Evolutionary conservation across 2,797 vertebrate genomes (phyloP).

Genomic region (Lateolabrax maculatus): DNA sequence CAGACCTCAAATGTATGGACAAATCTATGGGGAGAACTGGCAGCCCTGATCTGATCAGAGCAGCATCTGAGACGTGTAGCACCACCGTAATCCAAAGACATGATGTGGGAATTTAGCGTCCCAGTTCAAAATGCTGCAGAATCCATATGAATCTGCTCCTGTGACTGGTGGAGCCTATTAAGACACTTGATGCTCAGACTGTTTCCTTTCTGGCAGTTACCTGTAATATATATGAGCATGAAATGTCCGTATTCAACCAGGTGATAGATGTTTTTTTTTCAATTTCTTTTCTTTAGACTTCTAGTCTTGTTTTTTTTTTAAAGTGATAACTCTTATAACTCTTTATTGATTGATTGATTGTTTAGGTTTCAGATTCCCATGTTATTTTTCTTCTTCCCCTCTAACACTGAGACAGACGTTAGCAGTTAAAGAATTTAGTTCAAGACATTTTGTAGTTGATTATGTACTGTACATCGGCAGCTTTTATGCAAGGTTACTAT

Average conservation of each 20-base stretch:
- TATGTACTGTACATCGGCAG: slow-evolving; percentile 77
- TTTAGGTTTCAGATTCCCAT: slow-evolving; percentile 19
- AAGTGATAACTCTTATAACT: slow-evolving; percentile 17
- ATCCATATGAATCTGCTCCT: not conserved
- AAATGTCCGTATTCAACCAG: slow-evolving; percentile 45
- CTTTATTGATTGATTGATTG: slow-evolving; percentile 32
- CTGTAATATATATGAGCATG: slow-evolving; percentile 56
- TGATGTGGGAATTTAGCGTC: slow-evolving; percentile 23
- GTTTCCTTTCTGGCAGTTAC: slow-evolving; percentile 66
- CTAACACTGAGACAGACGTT: slow-evolving; percentile 42
- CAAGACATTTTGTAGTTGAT: slow-evolving; percentile 49
- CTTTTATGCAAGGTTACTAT: slow-evolving; percentile 77
- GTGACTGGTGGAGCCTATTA: slow-evolving; percentile 1
- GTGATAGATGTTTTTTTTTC: slow-evolving; percentile 25
- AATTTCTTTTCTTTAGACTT: not conserved
- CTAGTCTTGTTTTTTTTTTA: slow-evolving; percentile 4
- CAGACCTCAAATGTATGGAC: slow-evolving; percentile 16
- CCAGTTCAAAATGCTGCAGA: slow-evolving; percentile 39
- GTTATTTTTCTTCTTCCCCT: slow-evolving; percentile 3
- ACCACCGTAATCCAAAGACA: slow-evolving; percentile 43
- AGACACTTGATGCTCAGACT: slow-evolving; percentile 29
- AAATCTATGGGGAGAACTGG: not conserved
- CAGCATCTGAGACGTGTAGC: slow-evolving; percentile 59
- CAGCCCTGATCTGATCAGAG: slow-evolving; percentile 26
- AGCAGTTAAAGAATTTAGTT: slow-evolving; percentile 59